Evolutionary conservation across 2,888 invertebrate genomes (phyloP).

Genomic region (Leptopilina myrica): DNA sequence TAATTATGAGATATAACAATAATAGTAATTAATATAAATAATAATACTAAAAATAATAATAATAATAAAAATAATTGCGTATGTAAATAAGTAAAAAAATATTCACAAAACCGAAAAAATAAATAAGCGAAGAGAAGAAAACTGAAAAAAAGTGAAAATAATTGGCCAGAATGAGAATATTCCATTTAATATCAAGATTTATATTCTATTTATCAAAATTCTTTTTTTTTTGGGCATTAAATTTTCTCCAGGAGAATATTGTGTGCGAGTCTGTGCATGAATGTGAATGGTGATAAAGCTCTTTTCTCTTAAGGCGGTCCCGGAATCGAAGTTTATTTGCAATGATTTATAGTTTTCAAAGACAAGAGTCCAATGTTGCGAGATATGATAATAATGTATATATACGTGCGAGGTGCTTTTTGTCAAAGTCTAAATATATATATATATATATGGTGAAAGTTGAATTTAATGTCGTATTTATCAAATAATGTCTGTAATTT

Average conservation of each 20-base stretch:
- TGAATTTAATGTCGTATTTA: slow-evolving; percentile 29
- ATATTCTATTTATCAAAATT: not conserved
- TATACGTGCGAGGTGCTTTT: slow-evolving; percentile 19
- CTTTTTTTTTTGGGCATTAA: not conserved
- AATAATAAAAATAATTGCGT: too few species aligned
- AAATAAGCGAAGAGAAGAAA: too few species aligned
- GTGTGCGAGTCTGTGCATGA: too few species aligned
- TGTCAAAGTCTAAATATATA: slow-evolving; percentile 24
- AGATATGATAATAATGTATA: slow-evolving; percentile 26
- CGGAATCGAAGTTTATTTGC: slow-evolving; percentile 35
- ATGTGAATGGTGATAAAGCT: slow-evolving; percentile 10
- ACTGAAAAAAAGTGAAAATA: too few species aligned
- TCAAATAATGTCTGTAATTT: slow-evolving; percentile 35
- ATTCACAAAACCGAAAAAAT: too few species aligned
- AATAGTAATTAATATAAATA: too few species aligned
- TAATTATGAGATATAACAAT: too few species aligned
- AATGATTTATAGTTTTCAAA: slow-evolving; percentile 34
- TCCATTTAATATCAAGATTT: slow-evolving; percentile 20
- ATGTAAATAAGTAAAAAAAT: too few species aligned
- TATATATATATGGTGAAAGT: slow-evolving; percentile 16
- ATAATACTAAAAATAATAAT: too few species aligned
- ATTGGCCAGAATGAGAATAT: not conserved
- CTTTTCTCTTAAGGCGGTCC: slow-evolving; percentile 40
- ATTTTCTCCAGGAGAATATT: slow-evolving; percentile 9
- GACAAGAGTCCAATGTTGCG: slow-evolving; percentile 28